Base-by-base conservation (phyloP, 2,113 vertebrate genomes). In the Leptocoma aspasia region DNA sequence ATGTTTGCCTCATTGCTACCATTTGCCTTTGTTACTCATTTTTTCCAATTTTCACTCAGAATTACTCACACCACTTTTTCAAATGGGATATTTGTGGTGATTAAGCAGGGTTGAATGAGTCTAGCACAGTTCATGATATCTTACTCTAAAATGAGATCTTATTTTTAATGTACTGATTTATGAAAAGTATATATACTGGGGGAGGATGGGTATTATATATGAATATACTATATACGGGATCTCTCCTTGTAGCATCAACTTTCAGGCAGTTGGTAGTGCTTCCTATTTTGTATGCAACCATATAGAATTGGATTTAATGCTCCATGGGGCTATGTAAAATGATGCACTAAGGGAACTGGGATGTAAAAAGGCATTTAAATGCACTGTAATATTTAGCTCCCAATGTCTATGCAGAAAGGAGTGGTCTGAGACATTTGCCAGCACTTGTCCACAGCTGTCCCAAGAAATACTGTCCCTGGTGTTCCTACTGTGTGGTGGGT, bases 21-120 rank as follows among this genome's bases (percentile, higher is more conserved):
- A 0, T 5, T 92, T 66, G 41, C 42, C 66, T 92, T 59, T 0
- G 2, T 96, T 94, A 94, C 52, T 90, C 24, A 90, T 56, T 91
- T 94, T 89, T 95, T 73, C 63, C 73, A 64, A 33, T 96, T 96
- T 95, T 82, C 54, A 56, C 47, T 83, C 44, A 78, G 85, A 85
- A 63, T 94, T 94, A 88, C 68, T 96, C 92, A 88, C 44, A 41
- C 16, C 23, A 26, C 28, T 68, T 83, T 93, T 81, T 94, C 64
- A 81, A 15, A 81, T 64, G 76, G 44, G n/a, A 20, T 70, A 47
- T 60, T 68, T 78, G 47, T 64, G 44, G 31, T 94, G 92, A 94
- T 65, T 94, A 83, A 88, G 22, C 35, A 72, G 71, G 50, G 33
- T 54, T 85, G 35, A 35, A 66, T 90, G 75, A 93, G 33, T 80